Conservation (phyloP, 1,140 invertebrate genomes). For the Drosophila bifasciata region DNA sequence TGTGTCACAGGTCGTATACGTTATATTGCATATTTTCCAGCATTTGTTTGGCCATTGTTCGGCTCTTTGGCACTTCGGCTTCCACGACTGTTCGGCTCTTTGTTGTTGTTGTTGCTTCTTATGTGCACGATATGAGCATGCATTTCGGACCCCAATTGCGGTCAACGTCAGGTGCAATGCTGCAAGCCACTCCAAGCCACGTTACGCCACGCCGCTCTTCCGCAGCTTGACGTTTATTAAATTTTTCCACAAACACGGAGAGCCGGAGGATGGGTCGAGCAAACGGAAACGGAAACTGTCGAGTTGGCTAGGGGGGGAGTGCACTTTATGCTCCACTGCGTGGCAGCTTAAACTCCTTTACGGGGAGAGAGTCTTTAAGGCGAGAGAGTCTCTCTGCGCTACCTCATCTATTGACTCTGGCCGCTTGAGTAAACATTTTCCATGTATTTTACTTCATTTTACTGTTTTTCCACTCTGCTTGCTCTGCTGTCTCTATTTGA, state of each 20-base stretch:
- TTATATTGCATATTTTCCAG: slow-evolving; percentile 48
- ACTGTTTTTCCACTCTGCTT: slow-evolving; percentile 42
- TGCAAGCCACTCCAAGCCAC: slow-evolving; percentile 2
- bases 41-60: slow-evolving; percentile 7
- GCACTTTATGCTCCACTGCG: slow-evolving; percentile 46
- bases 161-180: slow-evolving; percentile 51
- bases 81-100: too few relatives aligned
- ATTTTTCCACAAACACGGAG: slow-evolving; percentile 39
- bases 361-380: slow-evolving; percentile 31
- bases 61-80: neutral
- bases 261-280: slow-evolving; percentile 3
- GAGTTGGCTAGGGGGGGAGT: neutral
- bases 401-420: slow-evolving; percentile 39
- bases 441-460: slow-evolving; percentile 50
- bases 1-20: slow-evolving; percentile 50
- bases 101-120: too few relatives aligned
- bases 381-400: too few relatives aligned
- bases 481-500: slow-evolving; percentile 33
- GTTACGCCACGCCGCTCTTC: slow-evolving; percentile 12
- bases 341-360: slow-evolving; percentile 45
- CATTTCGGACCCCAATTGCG: slow-evolving; percentile 30
- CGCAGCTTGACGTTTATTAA: slow-evolving; percentile 69
- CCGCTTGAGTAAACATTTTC: slow-evolving; percentile 44
- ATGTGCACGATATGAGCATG: neutral
- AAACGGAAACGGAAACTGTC: slow-evolving; percentile 5